These are phyloP conservation scores for Andrena trimmerana DNA, from an alignment of 2,888 invertebrate genomes.

Conservation along the genomic window DNA sequence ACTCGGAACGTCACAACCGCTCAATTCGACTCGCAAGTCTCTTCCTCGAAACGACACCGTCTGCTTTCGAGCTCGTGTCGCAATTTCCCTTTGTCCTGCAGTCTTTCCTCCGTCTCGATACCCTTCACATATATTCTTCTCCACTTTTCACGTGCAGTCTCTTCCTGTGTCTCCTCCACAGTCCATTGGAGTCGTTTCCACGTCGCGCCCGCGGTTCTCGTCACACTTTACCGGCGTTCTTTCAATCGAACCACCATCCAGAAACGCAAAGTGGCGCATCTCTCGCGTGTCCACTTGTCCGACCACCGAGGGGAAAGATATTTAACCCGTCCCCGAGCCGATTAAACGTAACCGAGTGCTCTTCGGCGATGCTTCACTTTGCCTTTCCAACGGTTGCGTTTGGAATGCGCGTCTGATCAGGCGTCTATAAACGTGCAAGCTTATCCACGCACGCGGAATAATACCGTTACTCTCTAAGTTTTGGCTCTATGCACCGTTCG, in stretches of 20 bases:
- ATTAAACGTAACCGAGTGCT: neutral
- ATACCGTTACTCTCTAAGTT: conserved; percentile 20
- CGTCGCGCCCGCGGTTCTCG: neutral
- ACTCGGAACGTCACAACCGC: neutral
- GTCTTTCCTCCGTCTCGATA: neutral
- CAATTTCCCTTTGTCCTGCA: neutral
- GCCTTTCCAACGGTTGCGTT: neutral
- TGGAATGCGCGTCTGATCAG: neutral
- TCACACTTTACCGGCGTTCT: neutral
- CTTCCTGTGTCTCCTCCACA: neutral
- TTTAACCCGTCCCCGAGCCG: neutral
- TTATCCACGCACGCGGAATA: conserved; percentile 5
- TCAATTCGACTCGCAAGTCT: neutral
- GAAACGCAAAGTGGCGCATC: conserved; percentile 15
- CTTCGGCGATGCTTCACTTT: conserved; percentile 3
- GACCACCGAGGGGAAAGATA: neutral
- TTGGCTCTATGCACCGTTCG: neutral
- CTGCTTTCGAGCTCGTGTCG: conserved; percentile 16
- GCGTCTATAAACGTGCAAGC: neutral
- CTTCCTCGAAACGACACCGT: conserved; percentile 15
- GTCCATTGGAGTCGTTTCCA: neutral
- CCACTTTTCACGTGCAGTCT: neutral
- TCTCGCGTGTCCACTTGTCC: neutral
- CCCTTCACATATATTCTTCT: conserved; percentile 8
- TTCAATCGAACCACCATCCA: neutral